Evolutionary conservation across 1,140 invertebrate species (phyloP).

Genomic region (Hyles vespertilio): DNA sequence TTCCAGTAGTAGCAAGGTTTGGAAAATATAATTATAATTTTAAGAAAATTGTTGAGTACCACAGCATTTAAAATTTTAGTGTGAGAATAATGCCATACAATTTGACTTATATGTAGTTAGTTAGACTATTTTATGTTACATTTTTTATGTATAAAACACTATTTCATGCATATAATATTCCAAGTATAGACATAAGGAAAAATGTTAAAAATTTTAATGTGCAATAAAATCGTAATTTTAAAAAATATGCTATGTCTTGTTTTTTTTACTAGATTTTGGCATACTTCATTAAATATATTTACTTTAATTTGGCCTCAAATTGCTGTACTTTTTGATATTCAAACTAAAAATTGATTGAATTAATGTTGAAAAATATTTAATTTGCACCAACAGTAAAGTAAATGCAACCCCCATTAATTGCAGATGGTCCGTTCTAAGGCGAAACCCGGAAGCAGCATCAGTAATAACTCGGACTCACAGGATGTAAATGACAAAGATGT

Average conservation of each 20-base stretch:
- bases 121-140: too few species aligned
- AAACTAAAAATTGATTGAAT: too few species aligned
- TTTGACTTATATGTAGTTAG: too few species aligned
- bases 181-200: slow-evolving; percentile 12
- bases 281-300: too few species aligned
- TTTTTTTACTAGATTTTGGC: too few species aligned
- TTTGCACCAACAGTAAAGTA: background rate
- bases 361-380: background rate
- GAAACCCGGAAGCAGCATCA: slow-evolving; percentile 49
- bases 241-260: too few species aligned
- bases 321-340: too few species aligned
- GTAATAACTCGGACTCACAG: slow-evolving; percentile 52
- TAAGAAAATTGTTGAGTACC: too few species aligned
- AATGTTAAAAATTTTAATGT: slow-evolving; percentile 3
- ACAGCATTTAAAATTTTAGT: too few species aligned
- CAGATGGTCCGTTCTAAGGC: slow-evolving; percentile 63
- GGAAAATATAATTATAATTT: slow-evolving; percentile 14
- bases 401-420: slow-evolving; percentile 31
- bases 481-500: slow-evolving; percentile 60
- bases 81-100: too few species aligned
- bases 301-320: too few species aligned
- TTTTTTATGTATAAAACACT: too few species aligned
- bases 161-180: background rate
- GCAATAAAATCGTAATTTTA: background rate
- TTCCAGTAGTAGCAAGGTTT: slow-evolving; percentile 42